These are phyloP conservation scores for Disparrhopalites patrizii DNA, from an alignment of 2,888 invertebrate genomes.

Conservation along the genomic window DNA sequence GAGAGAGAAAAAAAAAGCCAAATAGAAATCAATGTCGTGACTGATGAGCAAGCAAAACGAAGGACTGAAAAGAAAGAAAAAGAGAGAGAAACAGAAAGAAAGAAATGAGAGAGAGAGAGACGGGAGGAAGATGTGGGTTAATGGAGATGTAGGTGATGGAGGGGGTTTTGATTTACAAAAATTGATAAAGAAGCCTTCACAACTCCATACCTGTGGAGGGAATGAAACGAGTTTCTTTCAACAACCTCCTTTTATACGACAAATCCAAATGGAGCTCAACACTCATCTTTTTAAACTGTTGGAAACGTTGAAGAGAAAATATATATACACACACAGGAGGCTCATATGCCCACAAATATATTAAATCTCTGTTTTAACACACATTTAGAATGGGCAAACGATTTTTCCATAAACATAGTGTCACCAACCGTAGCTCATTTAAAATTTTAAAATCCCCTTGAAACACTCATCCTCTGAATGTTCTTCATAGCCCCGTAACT, in stretches of 20 bases:
- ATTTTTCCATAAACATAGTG: no score
- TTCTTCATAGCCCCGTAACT: no score
- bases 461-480: no score
- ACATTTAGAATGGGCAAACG: no score
- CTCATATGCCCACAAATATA: no score
- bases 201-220: conserved; percentile 21
- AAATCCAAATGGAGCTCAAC: background rate
- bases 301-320: no score
- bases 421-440: no score
- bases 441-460: no score
- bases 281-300: background rate
- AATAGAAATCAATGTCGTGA: conserved; percentile 8
- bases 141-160: conserved; percentile 25
- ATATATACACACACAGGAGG: no score
- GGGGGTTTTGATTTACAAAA: conserved; percentile 17
- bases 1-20: background rate
- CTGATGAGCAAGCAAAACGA: background rate
- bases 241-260: conserved; percentile 26
- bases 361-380: no score
- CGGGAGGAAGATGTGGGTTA: conserved; percentile 22
- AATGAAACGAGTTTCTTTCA: conserved; percentile 24
- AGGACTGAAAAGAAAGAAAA: background rate
- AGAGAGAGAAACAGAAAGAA: conserved; percentile 12
- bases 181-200: conserved; percentile 2
- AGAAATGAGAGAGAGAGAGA: background rate